Evolutionary conservation across 2,888 invertebrate species (phyloP).

Genomic region (Agrochola lychnidis): DNA sequence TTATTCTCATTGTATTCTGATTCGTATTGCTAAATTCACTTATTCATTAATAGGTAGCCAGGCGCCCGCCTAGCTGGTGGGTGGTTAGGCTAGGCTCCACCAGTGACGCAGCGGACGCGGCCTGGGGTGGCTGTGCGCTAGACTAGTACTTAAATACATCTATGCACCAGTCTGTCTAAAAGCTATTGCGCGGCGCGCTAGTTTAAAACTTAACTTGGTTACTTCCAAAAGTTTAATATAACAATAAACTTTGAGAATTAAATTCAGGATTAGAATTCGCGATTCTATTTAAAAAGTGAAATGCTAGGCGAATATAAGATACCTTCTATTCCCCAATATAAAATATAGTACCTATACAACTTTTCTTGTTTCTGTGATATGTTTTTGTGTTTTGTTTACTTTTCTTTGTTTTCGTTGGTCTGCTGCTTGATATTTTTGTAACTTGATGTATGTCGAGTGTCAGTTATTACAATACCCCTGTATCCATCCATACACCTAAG

Average conservation of each 20-base stretch:
- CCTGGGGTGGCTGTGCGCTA: constrained; percentile 26
- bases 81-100: background rate
- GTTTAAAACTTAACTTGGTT: background rate
- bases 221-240: background rate
- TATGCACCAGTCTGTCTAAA: background rate
- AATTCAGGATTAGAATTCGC: background rate
- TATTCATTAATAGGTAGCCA: background rate
- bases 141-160: background rate
- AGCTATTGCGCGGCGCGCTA: constrained; percentile 12
- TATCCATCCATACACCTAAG: background rate
- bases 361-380: background rate
- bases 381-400: background rate
- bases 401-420: background rate
- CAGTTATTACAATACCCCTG: too few species aligned
- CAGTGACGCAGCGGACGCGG: constrained; percentile 20
- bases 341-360: constrained; percentile 36
- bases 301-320: constrained; percentile 49
- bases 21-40: too few species aligned
- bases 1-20: background rate
- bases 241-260: background rate
- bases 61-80: background rate
- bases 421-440: background rate
- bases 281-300: constrained; percentile 14
- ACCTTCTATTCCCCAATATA: constrained; percentile 10
- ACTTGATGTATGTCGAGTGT: background rate